Conservation (phyloP, 2,113 vertebrate genomes). For the Vulpes lagopus region DNA sequence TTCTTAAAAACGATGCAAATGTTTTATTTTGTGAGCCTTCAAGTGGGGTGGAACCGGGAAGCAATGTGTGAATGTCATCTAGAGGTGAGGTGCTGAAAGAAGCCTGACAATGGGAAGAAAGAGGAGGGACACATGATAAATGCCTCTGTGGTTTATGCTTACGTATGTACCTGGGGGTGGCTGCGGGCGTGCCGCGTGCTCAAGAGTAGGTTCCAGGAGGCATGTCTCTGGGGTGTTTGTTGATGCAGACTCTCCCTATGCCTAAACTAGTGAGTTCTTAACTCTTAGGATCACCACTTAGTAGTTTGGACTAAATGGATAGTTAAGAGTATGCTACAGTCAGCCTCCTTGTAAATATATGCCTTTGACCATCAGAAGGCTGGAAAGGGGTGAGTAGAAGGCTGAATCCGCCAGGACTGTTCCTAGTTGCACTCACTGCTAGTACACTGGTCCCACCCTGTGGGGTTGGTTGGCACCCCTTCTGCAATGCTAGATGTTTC, state of each 20-base stretch:
- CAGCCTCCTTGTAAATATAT: neutral
- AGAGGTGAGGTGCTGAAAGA: neutral
- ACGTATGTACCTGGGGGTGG: neutral
- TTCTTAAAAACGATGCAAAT: neutral
- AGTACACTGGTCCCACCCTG: rapidly evolving
- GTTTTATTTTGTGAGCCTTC: neutral
- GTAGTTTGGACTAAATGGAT: neutral
- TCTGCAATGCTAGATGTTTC: neutral
- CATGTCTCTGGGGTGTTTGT: neutral
- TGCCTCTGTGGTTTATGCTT: neutral
- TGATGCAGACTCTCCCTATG: neutral
- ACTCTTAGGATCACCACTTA: neutral
- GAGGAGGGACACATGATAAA: neutral
- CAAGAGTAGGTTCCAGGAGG: neutral
- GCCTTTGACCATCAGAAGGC: neutral
- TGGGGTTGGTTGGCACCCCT: neutral
- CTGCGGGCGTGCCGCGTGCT: neutral
- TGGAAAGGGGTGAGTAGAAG: neutral
- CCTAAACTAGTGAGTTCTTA: neutral
- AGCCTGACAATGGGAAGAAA: neutral
- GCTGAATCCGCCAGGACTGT: neutral
- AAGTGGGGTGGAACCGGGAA: constrained; percentile 15
- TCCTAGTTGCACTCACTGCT: neutral
- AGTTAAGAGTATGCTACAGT: neutral
- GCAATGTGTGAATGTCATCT: neutral